Conservation (phyloP, 2,888 invertebrate species). For the Platerodrilus igneus region DNA sequence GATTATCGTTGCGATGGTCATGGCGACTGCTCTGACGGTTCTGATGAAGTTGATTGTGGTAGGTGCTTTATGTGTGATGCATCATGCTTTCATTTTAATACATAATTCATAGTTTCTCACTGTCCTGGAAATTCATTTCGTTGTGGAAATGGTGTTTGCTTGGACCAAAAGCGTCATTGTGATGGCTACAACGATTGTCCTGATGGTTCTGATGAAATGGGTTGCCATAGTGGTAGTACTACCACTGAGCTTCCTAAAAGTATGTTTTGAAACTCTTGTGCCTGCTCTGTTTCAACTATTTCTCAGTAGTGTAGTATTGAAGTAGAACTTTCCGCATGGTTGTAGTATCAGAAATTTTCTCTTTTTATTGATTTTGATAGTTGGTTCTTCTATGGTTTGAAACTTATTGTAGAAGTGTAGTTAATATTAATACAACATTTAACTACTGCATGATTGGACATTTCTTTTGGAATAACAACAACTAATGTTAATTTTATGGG, state of each 20-base stretch:
- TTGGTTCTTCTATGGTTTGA: no score
- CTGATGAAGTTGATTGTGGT: constrained; percentile 61
- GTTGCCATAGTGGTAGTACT: constrained; percentile 7
- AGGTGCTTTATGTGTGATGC: constrained; percentile 32
- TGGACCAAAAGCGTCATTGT: constrained; percentile 53
- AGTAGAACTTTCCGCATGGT: not conserved
- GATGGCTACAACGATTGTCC: constrained; percentile 57
- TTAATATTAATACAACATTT: no score
- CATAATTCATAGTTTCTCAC: constrained; percentile 23
- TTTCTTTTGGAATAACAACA: no score
- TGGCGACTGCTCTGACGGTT: constrained; percentile 57
- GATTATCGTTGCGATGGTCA: constrained; percentile 59
- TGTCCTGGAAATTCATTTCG: constrained; percentile 34
- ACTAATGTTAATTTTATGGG: no score
- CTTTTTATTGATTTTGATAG: no score
- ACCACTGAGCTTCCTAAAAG: constrained; percentile 3
- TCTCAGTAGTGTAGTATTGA: no score
- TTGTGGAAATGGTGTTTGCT: constrained; percentile 19
- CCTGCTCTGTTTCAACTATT: not conserved
- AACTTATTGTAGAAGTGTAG: no score
- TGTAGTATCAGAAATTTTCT: no score
- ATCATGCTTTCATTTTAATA: constrained; percentile 11
- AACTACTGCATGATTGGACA: no score
- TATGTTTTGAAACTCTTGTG: not conserved
- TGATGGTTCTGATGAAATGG: constrained; percentile 60